Conservation (phyloP, 92 coral and sea anemone genomes). For the Porites evermanni region DNA sequence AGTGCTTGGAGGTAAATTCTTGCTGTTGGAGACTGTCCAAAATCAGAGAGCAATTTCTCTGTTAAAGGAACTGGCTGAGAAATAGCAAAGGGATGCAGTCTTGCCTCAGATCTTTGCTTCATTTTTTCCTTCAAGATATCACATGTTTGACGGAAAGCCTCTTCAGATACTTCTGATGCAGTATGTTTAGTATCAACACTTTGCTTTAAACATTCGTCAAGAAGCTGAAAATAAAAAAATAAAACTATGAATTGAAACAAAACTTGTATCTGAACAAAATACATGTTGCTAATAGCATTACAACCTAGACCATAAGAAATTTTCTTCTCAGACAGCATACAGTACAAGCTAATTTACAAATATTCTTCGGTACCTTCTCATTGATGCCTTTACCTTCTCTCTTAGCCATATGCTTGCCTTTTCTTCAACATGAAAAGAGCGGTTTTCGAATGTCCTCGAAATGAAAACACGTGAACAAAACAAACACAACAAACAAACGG, state of each 20-base stretch:
- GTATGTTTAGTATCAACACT: not conserved
- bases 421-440: no score
- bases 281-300: no score
- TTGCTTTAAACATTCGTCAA: not conserved
- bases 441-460: no score
- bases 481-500: no score
- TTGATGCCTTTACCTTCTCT: no score
- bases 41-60: slow-evolving; percentile 63
- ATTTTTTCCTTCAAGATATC: slow-evolving; percentile 6
- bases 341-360: no score
- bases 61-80: slow-evolving; percentile 56
- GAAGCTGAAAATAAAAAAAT: slow-evolving; percentile 7
- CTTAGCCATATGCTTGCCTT: no score
- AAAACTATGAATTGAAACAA: not conserved
- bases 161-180: not conserved
- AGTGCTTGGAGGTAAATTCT: slow-evolving; percentile 70
- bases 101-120: not conserved
- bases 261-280: no score
- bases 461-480: no score
- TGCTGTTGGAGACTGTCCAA: slow-evolving; percentile 80
- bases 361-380: no score
- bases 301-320: no score
- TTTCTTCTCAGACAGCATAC: no score
- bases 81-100: slow-evolving; percentile 58
- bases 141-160: not conserved